Percentiles rank a stretch among this genome's conserved stretches.
Evolutionary conservation across 2,797 vertebrate genomes (phyloP).

Genomic region (Alcedo atthis): DNA sequence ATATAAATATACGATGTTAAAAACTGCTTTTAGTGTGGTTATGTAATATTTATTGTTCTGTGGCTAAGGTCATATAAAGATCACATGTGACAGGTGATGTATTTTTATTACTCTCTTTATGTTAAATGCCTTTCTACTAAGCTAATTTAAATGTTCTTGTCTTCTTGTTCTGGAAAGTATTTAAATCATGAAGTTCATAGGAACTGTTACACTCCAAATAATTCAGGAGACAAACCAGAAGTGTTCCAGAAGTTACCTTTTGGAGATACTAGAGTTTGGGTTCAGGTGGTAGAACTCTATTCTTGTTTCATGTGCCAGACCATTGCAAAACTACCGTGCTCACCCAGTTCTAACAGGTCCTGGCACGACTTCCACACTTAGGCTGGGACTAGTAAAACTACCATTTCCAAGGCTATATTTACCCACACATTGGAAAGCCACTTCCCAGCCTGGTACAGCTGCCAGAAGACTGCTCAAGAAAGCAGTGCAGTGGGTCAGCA

Average conservation of each 20-base stretch:
- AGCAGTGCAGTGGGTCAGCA: neutral
- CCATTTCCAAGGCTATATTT: conserved; percentile 5
- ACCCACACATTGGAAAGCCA: neutral
- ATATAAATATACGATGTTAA: conserved; percentile 71
- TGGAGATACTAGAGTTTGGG: neutral
- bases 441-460: neutral
- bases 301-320: neutral
- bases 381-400: conserved; percentile 29
- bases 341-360: neutral
- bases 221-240: conserved; percentile 47
- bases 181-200: conserved; percentile 55
- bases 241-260: conserved; percentile 32
- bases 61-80: conserved; percentile 70
- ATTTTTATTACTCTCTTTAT: conserved; percentile 66
- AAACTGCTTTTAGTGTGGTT: conserved; percentile 69
- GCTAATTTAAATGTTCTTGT: conserved; percentile 66
- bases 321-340: neutral
- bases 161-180: conserved; percentile 58
- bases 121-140: conserved; percentile 62
- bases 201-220: conserved; percentile 57
- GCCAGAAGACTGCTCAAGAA: neutral
- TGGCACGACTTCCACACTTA: neutral
- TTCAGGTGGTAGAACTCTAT: conserved; percentile 2
- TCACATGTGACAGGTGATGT: conserved; percentile 63
- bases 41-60: conserved; percentile 71